Base-by-base conservation (phyloP, 2,797 vertebrate genomes). In the Hydrolagus colliei region DNA sequence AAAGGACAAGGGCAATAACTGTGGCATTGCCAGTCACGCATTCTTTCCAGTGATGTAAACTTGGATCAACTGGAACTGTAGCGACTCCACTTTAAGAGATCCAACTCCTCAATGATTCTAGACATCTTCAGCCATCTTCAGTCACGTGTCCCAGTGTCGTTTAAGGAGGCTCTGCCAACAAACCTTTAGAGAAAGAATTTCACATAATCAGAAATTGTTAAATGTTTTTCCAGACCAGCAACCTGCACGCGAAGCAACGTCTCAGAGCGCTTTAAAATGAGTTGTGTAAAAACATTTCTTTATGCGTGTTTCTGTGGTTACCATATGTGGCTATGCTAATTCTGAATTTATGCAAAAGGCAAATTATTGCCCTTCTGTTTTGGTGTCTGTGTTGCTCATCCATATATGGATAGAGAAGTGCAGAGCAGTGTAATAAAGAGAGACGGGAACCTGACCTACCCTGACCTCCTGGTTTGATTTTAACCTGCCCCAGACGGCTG, bases 11-110 rank as follows among this genome's bases (percentile, higher is more conserved):
- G 92, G 90, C 87, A 96, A 96, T 89, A 87, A 93, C 65, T 96
- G 95, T 22, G 94, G 95, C 85, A 96, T 96, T 73, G 91, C 94
- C 89, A 95, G 91, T 90, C 91, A 94, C 0, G 94, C 93, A 87
- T 94, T 93, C 89, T 95, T 91, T 89, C 95, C 95, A 20, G 2
- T 94, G 73, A 27, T 95, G 94, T 95, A 91, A 94, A 14, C 5
- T 9, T 32, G 11, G 9, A 67, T 18, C 1, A 16, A 1, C 13
- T 80, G 65, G 65, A 68, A 59, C 16, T 73, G 71, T 20, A 22
- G 16, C 3, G 68, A 27, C 7, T 35, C 67, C 68, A 32, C 52
- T 10, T 9, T 18, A 35, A 41, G 79, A 84, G 6, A 84, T 71
- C 32, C 18, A 18, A 84, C 11, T 12, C 9, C 0, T 18, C 65